A percentile compares a stretch with the other conserved stretches of the same genome.
Conservation (phyloP, 2,888 invertebrate species). For the Nomada goodeniana region DNA sequence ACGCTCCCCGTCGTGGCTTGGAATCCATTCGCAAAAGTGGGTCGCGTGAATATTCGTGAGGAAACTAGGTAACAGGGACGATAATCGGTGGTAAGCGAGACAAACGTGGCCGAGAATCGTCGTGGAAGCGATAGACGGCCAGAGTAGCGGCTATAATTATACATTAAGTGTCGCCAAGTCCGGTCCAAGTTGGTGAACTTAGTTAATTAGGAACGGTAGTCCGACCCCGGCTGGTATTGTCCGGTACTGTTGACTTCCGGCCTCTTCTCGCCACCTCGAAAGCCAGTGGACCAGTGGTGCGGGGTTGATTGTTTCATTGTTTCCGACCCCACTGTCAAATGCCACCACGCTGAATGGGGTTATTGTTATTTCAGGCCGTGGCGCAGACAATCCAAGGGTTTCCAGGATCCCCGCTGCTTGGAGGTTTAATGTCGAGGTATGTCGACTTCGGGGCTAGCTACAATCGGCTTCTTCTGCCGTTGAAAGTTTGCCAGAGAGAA, state of each 20-base stretch:
- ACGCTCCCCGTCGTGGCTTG: too few species aligned
- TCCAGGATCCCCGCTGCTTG: conserved; percentile 53
- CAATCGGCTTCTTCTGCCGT: conserved; percentile 23
- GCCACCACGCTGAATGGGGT: conserved; percentile 79
- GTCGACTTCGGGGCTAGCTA: conserved; percentile 15
- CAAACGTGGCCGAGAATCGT: conserved; percentile 7
- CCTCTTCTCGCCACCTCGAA: conserved; percentile 58
- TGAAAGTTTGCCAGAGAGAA: neutral
- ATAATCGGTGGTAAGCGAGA: conserved; percentile 18
- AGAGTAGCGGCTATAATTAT: conserved; percentile 57
- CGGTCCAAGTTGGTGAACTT: conserved; percentile 77
- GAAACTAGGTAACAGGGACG: conserved; percentile 51
- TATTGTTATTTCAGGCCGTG: conserved; percentile 80
- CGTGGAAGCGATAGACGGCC: neutral
- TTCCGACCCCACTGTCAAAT: conserved; percentile 82
- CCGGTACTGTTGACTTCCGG: conserved; percentile 82
- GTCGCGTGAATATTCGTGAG: conserved; percentile 17
- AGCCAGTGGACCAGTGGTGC: conserved; percentile 65
- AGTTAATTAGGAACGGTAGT: conserved; percentile 80
- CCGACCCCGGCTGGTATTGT: conserved; percentile 78
- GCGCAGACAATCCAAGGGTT: conserved; percentile 74
- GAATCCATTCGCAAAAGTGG: conserved; percentile 32
- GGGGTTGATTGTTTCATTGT: conserved; percentile 83
- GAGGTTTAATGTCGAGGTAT: conserved; percentile 44
- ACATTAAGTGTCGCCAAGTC: conserved; percentile 67